phyloP scores from a whole-genome alignment of 2,113 vertebrate genomes.

The Holacanthus passer region DNA sequence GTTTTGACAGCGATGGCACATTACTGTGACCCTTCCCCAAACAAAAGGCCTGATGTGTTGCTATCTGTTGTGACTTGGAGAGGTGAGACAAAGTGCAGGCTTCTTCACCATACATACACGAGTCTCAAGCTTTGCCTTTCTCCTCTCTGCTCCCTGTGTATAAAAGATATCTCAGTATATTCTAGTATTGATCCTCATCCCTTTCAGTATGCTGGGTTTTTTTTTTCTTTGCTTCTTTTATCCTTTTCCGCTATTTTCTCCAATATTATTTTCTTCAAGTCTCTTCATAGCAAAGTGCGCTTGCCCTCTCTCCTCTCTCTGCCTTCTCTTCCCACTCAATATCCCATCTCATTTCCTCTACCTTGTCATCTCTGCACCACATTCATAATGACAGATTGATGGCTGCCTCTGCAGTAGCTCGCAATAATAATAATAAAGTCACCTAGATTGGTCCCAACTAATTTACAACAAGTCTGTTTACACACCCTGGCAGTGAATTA shows the following conservation, averaged over 20 bases:
- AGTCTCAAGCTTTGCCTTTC: not conserved
- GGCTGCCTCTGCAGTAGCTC: slow-evolving; percentile 43
- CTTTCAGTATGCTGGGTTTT: slow-evolving; percentile 9
- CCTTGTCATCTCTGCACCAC: slow-evolving; percentile 42
- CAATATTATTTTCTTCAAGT: slow-evolving; percentile 27
- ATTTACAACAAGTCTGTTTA: slow-evolving; percentile 57
- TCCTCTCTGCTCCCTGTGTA: not conserved
- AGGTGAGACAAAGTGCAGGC: slow-evolving; percentile 47
- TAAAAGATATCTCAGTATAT: slow-evolving; percentile 2
- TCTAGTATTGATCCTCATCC: slow-evolving; percentile 18
- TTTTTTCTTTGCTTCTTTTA: slow-evolving; percentile 4
- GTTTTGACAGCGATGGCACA: slow-evolving; percentile 66
- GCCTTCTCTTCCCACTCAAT: slow-evolving; percentile 26
- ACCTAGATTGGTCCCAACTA: slow-evolving; percentile 37
- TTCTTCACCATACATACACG: slow-evolving; percentile 3
- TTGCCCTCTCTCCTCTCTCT: slow-evolving; percentile 27
- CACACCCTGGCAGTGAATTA: no score
- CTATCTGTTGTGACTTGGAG: slow-evolving; percentile 33
- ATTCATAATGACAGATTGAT: slow-evolving; percentile 59
- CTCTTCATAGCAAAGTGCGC: slow-evolving; percentile 1
- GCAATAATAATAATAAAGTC: slow-evolving; percentile 46
- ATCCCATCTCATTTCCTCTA: slow-evolving; percentile 51
- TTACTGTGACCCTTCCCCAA: slow-evolving; percentile 57
- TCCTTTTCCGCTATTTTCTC: slow-evolving; percentile 23
- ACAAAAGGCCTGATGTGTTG: slow-evolving; percentile 42